Evolutionary conservation across 2,888 invertebrate genomes (phyloP).

Genomic region (Drosophila helvetica): DNA sequence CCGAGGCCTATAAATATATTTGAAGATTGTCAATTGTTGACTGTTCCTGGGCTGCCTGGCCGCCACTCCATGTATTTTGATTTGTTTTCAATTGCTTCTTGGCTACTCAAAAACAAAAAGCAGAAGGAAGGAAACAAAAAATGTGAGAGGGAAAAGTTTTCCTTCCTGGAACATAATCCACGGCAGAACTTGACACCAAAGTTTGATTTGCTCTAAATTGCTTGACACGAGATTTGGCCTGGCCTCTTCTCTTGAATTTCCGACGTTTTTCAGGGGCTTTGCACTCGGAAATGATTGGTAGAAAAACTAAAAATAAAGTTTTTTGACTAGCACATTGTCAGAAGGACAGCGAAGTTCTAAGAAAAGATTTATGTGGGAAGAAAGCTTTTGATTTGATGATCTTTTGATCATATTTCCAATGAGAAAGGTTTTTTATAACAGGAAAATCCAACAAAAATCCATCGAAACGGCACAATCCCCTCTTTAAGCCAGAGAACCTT

Average conservation of each 20-base stretch:
- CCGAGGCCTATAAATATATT: slow-evolving; percentile 67
- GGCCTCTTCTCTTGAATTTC: slow-evolving; percentile 9
- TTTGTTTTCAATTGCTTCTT: slow-evolving; percentile 75
- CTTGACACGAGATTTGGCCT: slow-evolving; percentile 12
- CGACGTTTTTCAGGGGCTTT: background rate
- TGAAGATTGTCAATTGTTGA: slow-evolving; percentile 69
- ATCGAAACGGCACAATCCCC: no score
- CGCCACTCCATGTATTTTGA: slow-evolving; percentile 50
- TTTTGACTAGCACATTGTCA: background rate
- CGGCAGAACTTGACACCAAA: slow-evolving; percentile 58
- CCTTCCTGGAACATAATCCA: slow-evolving; percentile 40
- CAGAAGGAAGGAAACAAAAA: background rate
- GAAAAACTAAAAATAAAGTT: background rate
- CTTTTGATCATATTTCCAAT: background rate
- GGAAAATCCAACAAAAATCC: background rate
- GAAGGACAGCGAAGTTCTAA: no score
- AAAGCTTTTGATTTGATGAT: background rate
- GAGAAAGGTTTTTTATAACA: background rate
- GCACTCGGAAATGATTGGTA: background rate
- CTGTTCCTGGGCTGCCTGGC: slow-evolving; percentile 34
- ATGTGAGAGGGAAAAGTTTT: slow-evolving; percentile 43
- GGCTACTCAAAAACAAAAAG: slow-evolving; percentile 28
- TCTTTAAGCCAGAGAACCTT: no score
- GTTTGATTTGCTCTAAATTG: slow-evolving; percentile 49
- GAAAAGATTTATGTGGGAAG: background rate